phyloP scores from a whole-genome alignment of 2,113 vertebrate species.

The Corynorhinus townsendii region DNA sequence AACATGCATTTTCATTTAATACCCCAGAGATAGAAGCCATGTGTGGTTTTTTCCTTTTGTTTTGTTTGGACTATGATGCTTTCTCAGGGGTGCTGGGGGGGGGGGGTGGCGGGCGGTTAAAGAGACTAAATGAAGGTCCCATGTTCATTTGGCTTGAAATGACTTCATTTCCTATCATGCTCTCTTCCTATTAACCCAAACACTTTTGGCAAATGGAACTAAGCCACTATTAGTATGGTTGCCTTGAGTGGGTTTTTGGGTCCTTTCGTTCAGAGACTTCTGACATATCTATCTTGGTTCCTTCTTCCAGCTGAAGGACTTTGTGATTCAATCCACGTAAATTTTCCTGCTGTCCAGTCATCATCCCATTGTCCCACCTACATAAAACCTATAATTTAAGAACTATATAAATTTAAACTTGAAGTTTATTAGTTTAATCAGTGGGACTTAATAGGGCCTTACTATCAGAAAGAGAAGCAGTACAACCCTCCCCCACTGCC shows the following conservation, averaged over 20 bases:
- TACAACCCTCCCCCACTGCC: not conserved
- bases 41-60: not conserved
- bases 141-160: not conserved
- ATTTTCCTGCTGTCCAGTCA: not conserved
- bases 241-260: constrained; percentile 42
- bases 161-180: constrained; percentile 52
- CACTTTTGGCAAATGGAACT: constrained; percentile 67
- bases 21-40: constrained; percentile 60
- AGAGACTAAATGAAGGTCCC: not conserved
- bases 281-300: not conserved
- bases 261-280: not conserved
- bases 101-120: too few relatives aligned
- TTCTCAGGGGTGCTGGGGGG: not conserved
- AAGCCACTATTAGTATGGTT: not conserved
- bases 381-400: not conserved
- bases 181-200: constrained; percentile 36
- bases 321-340: not conserved
- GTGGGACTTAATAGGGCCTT: constrained; percentile 5
- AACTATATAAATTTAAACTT: not conserved
- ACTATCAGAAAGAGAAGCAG: not conserved
- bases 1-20: constrained; percentile 67
- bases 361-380: not conserved
- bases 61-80: constrained; percentile 24
- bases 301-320: not conserved
- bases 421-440: constrained; percentile 19